Percentiles rank a stretch among this genome's conserved stretches.
These are phyloP conservation scores for Dryadula phaetusa DNA, from an alignment of 2,888 invertebrate species.

Conservation along the genomic window DNA sequence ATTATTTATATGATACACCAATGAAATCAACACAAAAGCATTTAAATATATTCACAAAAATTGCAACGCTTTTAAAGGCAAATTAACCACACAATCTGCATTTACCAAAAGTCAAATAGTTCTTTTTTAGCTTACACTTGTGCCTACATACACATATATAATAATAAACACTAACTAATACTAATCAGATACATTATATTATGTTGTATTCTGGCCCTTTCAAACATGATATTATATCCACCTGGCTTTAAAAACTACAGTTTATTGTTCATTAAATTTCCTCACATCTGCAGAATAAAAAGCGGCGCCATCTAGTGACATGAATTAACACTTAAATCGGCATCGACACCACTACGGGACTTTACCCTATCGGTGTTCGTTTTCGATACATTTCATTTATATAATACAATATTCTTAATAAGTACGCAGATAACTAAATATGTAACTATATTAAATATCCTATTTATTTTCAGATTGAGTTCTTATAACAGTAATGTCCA, in stretches of 20 bases:
- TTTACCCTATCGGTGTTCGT: background rate
- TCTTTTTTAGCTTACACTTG: too few relatives aligned
- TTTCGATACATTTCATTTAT: background rate
- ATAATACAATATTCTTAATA: background rate
- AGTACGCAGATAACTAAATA: background rate
- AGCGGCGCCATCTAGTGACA: slow-evolving; percentile 31
- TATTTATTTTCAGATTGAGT: background rate
- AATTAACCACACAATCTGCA: slow-evolving; percentile 21
- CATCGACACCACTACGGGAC: slow-evolving; percentile 6
- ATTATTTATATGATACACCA: background rate
- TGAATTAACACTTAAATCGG: background rate
- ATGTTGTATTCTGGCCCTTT: background rate
- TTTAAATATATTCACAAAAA: slow-evolving; percentile 19
- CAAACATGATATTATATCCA: background rate
- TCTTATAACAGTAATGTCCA: background rate
- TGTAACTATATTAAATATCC: background rate
- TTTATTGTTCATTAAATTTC: background rate
- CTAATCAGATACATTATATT: background rate
- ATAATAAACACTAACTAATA: background rate
- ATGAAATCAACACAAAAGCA: slow-evolving; percentile 7
- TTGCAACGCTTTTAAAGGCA: slow-evolving; percentile 18
- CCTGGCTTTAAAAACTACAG: background rate
- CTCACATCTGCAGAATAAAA: slow-evolving; percentile 20
- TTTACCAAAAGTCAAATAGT: background rate
- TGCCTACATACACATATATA: background rate